phyloP scores from a whole-genome alignment of 2,797 vertebrate species.

The Tachyglossus aculeatus region DNA sequence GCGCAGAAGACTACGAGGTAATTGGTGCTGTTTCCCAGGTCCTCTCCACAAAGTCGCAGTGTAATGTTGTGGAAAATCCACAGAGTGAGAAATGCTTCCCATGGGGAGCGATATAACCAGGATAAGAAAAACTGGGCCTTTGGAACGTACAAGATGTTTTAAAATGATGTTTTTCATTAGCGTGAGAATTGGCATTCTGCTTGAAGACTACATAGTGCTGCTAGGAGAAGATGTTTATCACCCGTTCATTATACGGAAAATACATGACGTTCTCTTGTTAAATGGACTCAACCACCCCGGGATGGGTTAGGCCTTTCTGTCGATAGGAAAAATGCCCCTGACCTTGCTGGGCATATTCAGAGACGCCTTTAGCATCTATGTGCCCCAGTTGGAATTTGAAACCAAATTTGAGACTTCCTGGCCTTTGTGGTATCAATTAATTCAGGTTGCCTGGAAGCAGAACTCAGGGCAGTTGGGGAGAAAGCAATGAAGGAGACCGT shows the following conservation, averaged over 20 bases:
- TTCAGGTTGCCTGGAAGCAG: constrained; percentile 25
- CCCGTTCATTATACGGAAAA: no score
- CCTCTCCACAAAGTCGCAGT: neutral
- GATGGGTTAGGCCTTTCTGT: neutral
- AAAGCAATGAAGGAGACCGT: constrained; percentile 16
- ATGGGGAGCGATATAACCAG: neutral
- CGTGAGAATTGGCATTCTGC: neutral
- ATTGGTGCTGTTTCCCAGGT: accelerated
- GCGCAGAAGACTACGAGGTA: neutral
- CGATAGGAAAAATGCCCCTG: constrained; percentile 31
- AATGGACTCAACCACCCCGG: neutral
- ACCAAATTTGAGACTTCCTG: constrained; percentile 36
- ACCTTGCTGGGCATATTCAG: constrained; percentile 14
- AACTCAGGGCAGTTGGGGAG: neutral
- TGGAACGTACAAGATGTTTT: neutral
- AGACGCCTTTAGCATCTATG: constrained; percentile 11
- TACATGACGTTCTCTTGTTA: no score
- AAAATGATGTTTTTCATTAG: constrained; percentile 21
- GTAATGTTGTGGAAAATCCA: neutral
- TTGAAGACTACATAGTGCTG: neutral
- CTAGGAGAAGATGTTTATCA: neutral
- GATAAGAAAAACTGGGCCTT: neutral
- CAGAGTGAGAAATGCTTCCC: neutral
- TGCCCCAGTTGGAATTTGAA: constrained; percentile 39
- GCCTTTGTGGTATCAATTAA: constrained; percentile 38